Evolutionary conservation across 2,888 invertebrate species (phyloP).

Genomic region (Aproaerema taeniolella): DNA sequence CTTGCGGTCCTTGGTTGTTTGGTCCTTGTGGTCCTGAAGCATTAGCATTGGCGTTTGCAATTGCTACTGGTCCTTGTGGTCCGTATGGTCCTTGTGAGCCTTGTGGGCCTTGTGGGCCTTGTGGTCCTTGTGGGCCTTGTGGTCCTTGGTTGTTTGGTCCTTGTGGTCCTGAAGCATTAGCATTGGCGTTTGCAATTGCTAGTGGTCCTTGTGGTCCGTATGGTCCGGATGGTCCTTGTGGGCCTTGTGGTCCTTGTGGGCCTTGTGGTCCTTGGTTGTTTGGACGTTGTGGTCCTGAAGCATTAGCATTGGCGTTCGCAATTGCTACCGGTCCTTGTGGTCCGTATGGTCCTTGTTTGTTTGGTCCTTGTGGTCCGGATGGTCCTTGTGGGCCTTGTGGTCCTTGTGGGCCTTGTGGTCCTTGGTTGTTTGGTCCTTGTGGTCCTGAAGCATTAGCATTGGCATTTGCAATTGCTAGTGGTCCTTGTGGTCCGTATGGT

Average conservation of each 20-base stretch:
- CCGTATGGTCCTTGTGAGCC: slow-evolving; percentile 15
- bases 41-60: slow-evolving; percentile 2
- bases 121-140: neutral
- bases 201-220: slow-evolving; percentile 11
- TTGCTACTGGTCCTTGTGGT: slow-evolving; percentile 4
- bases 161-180: slow-evolving; percentile 8
- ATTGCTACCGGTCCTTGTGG: neutral
- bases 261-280: slow-evolving; percentile 13
- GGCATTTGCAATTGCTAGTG: neutral
- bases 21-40: slow-evolving; percentile 5
- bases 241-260: slow-evolving; percentile 6
- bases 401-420: slow-evolving; percentile 3
- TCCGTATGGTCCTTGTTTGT: neutral
- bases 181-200: neutral
- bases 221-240: slow-evolving; percentile 5
- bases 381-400: slow-evolving; percentile 1
- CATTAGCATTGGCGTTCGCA: neutral
- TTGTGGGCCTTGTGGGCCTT: slow-evolving; percentile 1
- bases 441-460: no score
- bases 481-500: slow-evolving; percentile 4
- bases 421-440: neutral
- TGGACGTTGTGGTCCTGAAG: neutral
- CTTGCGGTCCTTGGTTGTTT: slow-evolving; percentile 3
- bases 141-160: slow-evolving; percentile 7
- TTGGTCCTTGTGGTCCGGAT: slow-evolving; percentile 3